These are phyloP conservation scores for Apamea crenata DNA, from an alignment of 2,888 invertebrate species.

Conservation along the genomic window DNA sequence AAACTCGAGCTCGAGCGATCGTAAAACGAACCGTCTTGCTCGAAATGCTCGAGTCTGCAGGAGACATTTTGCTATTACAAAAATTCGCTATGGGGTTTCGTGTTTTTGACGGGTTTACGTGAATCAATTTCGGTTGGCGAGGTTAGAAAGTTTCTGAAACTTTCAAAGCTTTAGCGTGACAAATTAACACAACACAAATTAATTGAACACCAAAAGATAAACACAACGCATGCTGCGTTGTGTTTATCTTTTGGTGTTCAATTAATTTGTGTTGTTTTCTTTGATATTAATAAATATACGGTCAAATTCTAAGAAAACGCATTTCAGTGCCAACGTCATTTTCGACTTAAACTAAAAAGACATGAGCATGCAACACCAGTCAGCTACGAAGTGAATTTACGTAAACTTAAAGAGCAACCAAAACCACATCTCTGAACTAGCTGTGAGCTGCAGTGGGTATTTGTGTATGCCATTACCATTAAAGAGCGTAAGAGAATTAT, in stretches of 20 bases:
- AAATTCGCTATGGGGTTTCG: slow-evolving; percentile 57
- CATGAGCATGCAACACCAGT: background rate
- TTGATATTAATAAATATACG: background rate
- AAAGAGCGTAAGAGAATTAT: slow-evolving; percentile 68
- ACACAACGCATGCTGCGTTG: slow-evolving; percentile 2
- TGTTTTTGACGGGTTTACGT: slow-evolving; percentile 51
- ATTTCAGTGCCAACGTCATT: background rate
- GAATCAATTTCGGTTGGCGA: slow-evolving; percentile 42
- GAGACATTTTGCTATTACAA: slow-evolving; percentile 67
- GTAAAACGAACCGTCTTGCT: slow-evolving; percentile 72
- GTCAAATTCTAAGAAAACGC: too few species aligned
- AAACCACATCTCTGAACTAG: slow-evolving; percentile 49
- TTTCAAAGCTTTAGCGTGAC: slow-evolving; percentile 19
- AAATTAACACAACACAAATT: too few species aligned
- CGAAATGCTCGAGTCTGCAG: slow-evolving; percentile 53
- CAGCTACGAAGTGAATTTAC: background rate
- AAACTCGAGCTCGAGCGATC: slow-evolving; percentile 66
- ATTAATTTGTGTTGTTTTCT: slow-evolving; percentile 7
- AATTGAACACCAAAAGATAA: too few species aligned
- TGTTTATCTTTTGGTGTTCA: slow-evolving; percentile 18
- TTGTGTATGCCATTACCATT: slow-evolving; percentile 67
- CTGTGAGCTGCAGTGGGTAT: slow-evolving; percentile 60
- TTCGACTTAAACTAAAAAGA: background rate
- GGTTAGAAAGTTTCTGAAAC: slow-evolving; percentile 10
- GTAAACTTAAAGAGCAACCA: slow-evolving; percentile 14